Evolutionary conservation across 2,888 invertebrate genomes (phyloP), one percentile per base, ranked within the genome.

Genomic region (Ichneumoninae sp.): DNA sequence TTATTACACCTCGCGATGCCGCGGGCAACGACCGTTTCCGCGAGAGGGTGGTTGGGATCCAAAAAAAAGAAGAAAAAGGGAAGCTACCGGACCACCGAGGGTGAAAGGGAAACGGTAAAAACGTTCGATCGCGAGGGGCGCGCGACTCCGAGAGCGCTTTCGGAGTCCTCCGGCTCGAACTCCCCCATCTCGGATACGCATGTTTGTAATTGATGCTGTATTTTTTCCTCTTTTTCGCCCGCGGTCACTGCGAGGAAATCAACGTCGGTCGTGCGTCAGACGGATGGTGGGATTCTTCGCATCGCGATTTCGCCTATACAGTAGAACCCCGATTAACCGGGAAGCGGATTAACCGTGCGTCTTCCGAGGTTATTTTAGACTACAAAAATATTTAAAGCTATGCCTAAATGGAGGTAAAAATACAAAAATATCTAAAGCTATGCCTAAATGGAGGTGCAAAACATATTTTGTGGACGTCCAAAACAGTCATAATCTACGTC

Each of bases 151-250:
- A 40, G 66, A 40, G 66, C 5, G 36, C 10, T 40, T 66, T 40
- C 66, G 40, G 66, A 40, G 73, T 8, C 57, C 22, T 22, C 10
- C 26, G n/a, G 16, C 6, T 16, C 50, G 26, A 36, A 44, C 33
- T 33, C 60, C 57, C 30, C 16, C 22, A 8, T 26, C 30, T 26
- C 54, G 16, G n/a, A 47, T 40, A 71, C 60, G 65, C 36, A 73
- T 80, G 33, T 74, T 80, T 73, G 73, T 80, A 73, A 80, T 80
- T 66, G 73, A 73, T 73, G 73, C 57, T 22, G 19, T 44, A 7
- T 73, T 65, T 40, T 73, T 52, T 44, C 0, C 4, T n/a, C 22
- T 8, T 71, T 63, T 36, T 66, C 47, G 19, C 50, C 22, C 30
- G n/a, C 60, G 30, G 40, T 44, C 40, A 36, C 33, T 19, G 10